Evolutionary conservation across 37 sponge, comb jelly and placozoan species (phyloP), one percentile per base, ranked within the genome.

Genomic region (Ephydatia muelleri): DNA sequence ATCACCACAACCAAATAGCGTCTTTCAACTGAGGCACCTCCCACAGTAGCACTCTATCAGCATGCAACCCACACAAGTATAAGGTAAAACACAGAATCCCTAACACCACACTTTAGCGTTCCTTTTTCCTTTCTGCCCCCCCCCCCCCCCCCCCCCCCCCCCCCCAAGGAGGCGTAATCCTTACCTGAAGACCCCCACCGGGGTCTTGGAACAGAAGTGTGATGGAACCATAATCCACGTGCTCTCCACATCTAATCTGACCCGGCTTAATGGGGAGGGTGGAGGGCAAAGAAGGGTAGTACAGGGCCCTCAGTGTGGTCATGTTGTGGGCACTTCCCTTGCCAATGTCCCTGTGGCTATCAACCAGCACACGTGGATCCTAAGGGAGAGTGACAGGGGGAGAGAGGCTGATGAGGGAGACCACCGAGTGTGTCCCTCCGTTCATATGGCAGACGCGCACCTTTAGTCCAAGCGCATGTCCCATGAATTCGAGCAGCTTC

Each of bases 191-290:
- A 49, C 92, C 92, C 69, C 88, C 92, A 81, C n/a, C 49, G 23
- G 84, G 71, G 37, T 92, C 88, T 43, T 87, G 92, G 66, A 92
- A 92, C 72, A 92, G 88, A 3, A 92, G 85, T 37, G 92, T 92
- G 43, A 92, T 85, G 31, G 92, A 92, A 9, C 92, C 92, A 76
- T 87, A 92, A 73, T 92, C 92, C 33, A 88, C 88, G 69, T 92
- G 92, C 28, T 92, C 92, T n/a, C 92, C 92, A 87, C 92, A 92
- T 2, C 92, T 66, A 49, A 92, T 80, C 67, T 92, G 92, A 0
- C 92, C 92, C 34, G 88, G 81, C 47, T 88, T 88, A 67, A 92
- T 65, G 26, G 28, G 38, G 0, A 14, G 29, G 47, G 12, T 34
- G 27, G 73, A 23, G 21, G 72, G 67, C n/a, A 92, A 39, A 25